These are phyloP conservation scores for Chloroceryle inda DNA, from an alignment of 2,797 vertebrate species.

Conservation along the genomic window DNA sequence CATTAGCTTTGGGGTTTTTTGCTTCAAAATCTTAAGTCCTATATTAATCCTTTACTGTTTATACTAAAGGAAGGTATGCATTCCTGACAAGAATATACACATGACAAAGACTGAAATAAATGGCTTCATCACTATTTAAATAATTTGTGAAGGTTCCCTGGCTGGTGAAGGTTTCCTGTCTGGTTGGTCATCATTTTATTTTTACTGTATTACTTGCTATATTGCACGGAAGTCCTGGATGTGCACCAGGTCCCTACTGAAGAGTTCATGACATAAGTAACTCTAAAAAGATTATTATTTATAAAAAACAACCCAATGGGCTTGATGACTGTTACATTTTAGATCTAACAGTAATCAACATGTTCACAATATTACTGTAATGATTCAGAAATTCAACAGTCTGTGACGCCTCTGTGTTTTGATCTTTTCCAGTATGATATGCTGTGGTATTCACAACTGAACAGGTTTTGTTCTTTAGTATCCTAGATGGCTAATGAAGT, in stretches of 20 bases:
- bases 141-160: background rate
- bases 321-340: background rate
- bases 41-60: background rate
- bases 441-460: background rate
- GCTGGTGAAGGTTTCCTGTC: background rate
- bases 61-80: background rate
- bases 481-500: slow-evolving; percentile 90
- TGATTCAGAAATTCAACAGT: background rate
- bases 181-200: background rate
- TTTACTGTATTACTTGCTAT: background rate
- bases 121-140: background rate
- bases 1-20: fast-evolving
- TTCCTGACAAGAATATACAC: background rate
- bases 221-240: background rate
- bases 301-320: background rate
- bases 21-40: background rate
- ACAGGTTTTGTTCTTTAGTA: background rate
- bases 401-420: background rate
- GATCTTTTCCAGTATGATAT: background rate
- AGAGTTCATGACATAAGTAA: background rate
- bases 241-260: background rate
- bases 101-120: background rate
- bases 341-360: background rate
- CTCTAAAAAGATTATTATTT: background rate
- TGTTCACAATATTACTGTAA: background rate